Conservation (phyloP, 2,797 vertebrate genomes). For the Sciaenops ocellatus region DNA sequence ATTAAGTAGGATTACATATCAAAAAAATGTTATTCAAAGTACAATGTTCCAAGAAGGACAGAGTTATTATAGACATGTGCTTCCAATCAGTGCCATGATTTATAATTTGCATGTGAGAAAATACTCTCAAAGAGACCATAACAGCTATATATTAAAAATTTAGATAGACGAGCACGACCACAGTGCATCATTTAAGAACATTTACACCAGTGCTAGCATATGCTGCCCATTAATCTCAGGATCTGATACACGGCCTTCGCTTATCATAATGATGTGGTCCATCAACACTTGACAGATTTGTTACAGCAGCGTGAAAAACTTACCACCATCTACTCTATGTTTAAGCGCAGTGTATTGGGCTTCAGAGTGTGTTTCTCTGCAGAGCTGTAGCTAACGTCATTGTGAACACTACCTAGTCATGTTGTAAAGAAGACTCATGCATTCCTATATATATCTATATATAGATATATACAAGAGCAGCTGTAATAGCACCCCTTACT, state of each 20-base stretch:
- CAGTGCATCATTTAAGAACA: slow-evolving; percentile 22
- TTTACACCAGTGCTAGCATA: slow-evolving; percentile 12
- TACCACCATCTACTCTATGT: slow-evolving; percentile 10
- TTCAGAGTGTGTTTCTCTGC: slow-evolving; percentile 2
- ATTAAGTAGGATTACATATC: background rate
- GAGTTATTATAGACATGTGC: slow-evolving; percentile 24
- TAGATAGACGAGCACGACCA: slow-evolving; percentile 14
- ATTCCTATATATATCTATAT: too few species aligned
- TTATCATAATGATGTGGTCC: slow-evolving; percentile 44
- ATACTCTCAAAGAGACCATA: slow-evolving; percentile 1
- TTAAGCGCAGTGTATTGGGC: background rate
- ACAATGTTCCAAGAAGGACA: slow-evolving; percentile 1
- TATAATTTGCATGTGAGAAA: slow-evolving; percentile 45
- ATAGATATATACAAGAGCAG: slow-evolving; percentile 36
- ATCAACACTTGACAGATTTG: slow-evolving; percentile 31
- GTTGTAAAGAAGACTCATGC: slow-evolving; percentile 25
- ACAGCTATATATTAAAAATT: slow-evolving; percentile 11
- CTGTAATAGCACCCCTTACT: slow-evolving; percentile 33
- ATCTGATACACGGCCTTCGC: slow-evolving; percentile 6
- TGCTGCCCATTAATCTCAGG: slow-evolving; percentile 35
- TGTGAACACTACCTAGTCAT: slow-evolving; percentile 38
- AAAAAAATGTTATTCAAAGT: background rate
- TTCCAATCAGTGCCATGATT: slow-evolving; percentile 37
- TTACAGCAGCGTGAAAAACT: slow-evolving; percentile 19
- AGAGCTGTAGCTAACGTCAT: slow-evolving; percentile 7